Evolutionary conservation across 1,140 invertebrate genomes (phyloP).

Genomic region (Achatina immaculata): DNA sequence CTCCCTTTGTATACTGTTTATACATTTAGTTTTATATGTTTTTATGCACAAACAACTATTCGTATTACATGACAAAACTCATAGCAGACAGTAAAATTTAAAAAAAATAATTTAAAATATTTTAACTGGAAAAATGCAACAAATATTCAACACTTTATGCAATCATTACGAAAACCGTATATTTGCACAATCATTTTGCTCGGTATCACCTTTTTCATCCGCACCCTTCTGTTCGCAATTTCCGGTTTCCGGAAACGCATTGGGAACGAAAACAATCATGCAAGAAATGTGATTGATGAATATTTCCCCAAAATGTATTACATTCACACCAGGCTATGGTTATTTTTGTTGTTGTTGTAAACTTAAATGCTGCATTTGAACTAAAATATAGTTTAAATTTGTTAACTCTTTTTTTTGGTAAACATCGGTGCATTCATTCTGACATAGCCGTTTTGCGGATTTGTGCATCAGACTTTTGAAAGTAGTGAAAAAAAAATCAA

Average conservation of each 20-base stretch:
- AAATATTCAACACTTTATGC: too few relatives aligned
- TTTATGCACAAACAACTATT: too few relatives aligned
- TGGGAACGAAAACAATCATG: background rate
- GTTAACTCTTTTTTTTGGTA: background rate
- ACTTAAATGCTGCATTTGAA: background rate
- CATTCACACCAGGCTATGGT: background rate
- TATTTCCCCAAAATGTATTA: background rate
- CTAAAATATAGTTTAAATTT: background rate
- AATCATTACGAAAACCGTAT: too few relatives aligned
- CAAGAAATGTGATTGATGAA: background rate
- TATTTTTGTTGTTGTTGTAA: background rate
- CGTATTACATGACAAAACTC: too few relatives aligned
- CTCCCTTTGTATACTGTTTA: too few relatives aligned
- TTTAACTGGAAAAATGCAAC: too few relatives aligned
- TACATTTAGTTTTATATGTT: too few relatives aligned
- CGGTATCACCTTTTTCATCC: background rate
- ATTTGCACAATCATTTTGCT: too few relatives aligned
- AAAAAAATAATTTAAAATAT: too few relatives aligned
- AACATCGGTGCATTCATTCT: background rate
- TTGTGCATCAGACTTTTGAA: background rate
- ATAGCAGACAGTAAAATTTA: too few relatives aligned
- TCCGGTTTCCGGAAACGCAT: constrained; percentile 6
- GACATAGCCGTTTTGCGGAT: background rate
- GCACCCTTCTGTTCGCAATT: background rate
- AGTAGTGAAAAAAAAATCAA: background rate